Conservation (phyloP, 2,113 vertebrate species). For the Gnathonemus echidnorhynchus region DNA sequence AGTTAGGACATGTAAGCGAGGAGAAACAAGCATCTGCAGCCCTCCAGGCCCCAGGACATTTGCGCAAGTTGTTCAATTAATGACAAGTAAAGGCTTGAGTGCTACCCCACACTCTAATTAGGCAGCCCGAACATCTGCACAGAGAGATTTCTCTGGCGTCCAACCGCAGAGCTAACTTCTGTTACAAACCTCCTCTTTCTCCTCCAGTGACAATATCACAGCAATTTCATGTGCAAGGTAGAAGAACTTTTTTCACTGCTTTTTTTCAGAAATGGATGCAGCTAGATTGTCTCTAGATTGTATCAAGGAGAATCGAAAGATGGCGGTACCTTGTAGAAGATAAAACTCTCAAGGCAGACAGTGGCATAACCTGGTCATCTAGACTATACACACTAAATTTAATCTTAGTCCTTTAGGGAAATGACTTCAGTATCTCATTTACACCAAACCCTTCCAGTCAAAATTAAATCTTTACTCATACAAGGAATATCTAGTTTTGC, state of each 20-base stretch:
- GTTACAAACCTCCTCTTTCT: background rate
- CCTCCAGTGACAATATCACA: background rate
- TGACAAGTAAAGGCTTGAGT: background rate
- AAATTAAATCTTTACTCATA: background rate
- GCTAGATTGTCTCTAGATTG: background rate
- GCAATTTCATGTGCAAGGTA: background rate
- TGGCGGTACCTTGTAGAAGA: background rate
- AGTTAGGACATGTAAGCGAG: background rate
- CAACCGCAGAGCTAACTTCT: background rate
- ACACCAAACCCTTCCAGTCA: background rate
- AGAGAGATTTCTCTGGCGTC: background rate
- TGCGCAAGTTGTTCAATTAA: background rate
- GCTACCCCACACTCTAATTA: background rate
- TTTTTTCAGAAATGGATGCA: background rate
- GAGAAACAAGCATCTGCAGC: background rate
- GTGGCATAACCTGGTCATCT: background rate
- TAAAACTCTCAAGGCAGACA: conserved; percentile 6
- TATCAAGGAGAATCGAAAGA: background rate
- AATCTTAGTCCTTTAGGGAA: conserved; percentile 38
- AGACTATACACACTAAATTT: conserved; percentile 9
- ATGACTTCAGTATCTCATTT: conserved; percentile 15
- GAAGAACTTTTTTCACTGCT: background rate
- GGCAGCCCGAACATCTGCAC: background rate
- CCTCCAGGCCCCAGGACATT: background rate
- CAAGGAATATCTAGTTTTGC: background rate